These are phyloP conservation scores for Xiphias gladius DNA, from an alignment of 2,113 vertebrate genomes.

Conservation along the genomic window DNA sequence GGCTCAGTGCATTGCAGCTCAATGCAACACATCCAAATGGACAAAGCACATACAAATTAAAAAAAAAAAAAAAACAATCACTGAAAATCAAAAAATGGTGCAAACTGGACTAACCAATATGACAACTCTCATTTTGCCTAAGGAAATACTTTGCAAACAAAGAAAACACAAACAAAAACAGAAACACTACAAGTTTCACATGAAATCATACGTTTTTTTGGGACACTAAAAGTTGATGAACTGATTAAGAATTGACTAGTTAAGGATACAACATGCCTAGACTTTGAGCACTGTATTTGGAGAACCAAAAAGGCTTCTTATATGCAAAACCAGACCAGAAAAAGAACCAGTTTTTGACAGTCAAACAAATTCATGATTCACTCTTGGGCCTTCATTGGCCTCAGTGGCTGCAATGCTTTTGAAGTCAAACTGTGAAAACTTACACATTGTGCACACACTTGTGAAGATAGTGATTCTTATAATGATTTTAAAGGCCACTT, in stretches of 20 bases:
- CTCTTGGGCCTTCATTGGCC: constrained; percentile 3
- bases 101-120: background rate
- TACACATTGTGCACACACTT: background rate
- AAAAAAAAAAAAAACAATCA: no score
- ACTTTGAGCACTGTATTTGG: background rate
- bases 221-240: background rate
- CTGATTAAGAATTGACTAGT: background rate
- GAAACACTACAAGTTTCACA: background rate
- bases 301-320: background rate
- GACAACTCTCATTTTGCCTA: background rate
- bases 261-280: background rate
- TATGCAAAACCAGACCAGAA: background rate
- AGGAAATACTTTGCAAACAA: background rate
- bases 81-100: no score
- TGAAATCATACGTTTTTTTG: background rate
- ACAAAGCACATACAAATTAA: no score
- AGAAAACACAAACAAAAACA: background rate
- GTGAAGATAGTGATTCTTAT: constrained; percentile 17
- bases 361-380: constrained; percentile 5
- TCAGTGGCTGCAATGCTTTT: background rate
- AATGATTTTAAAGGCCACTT: constrained; percentile 48
- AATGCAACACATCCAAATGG: no score
- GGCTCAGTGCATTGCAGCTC: no score
- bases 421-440: constrained; percentile 40
- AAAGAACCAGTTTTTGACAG: background rate